These are phyloP conservation scores for Eurosta solidaginis DNA, from an alignment of 1,140 invertebrate species.

Conservation along the genomic window DNA sequence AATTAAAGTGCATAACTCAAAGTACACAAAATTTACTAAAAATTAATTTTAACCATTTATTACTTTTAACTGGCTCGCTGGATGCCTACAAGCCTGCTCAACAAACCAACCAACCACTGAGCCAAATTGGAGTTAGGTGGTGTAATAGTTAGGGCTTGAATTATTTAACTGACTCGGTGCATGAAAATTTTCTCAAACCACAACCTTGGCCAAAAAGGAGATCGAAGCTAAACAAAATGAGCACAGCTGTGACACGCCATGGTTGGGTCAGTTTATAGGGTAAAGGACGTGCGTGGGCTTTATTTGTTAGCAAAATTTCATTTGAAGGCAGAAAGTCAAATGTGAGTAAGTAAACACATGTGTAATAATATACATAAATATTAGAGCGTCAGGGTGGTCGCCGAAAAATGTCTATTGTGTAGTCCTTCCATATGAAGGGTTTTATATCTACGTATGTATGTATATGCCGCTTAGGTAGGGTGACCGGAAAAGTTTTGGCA, in stretches of 20 bases:
- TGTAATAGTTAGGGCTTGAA: not conserved
- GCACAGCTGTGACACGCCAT: not conserved
- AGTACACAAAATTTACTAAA: constrained; percentile 4
- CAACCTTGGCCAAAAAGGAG: not conserved
- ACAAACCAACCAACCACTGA: not conserved
- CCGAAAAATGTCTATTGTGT: no score
- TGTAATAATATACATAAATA: not conserved
- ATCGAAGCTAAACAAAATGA: not conserved
- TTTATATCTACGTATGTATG: no score
- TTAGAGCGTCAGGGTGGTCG: no score
- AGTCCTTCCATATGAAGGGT: no score
- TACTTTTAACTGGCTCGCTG: not conserved
- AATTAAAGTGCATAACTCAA: constrained; percentile 21
- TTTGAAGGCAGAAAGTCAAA: not conserved
- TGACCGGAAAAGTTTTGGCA: no score
- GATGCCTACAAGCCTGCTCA: not conserved
- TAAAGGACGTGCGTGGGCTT: not conserved
- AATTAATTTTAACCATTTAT: constrained; percentile 27
- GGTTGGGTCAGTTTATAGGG: constrained; percentile 3
- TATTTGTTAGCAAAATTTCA: not conserved
- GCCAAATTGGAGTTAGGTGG: not conserved
- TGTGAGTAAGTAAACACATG: not conserved
- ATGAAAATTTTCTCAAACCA: constrained; percentile 9
- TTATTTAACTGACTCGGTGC: not conserved
- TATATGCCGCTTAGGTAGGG: no score